These are phyloP conservation scores for Drosophila nasuta DNA, from an alignment of 1,140 invertebrate species.

Conservation along the genomic window DNA sequence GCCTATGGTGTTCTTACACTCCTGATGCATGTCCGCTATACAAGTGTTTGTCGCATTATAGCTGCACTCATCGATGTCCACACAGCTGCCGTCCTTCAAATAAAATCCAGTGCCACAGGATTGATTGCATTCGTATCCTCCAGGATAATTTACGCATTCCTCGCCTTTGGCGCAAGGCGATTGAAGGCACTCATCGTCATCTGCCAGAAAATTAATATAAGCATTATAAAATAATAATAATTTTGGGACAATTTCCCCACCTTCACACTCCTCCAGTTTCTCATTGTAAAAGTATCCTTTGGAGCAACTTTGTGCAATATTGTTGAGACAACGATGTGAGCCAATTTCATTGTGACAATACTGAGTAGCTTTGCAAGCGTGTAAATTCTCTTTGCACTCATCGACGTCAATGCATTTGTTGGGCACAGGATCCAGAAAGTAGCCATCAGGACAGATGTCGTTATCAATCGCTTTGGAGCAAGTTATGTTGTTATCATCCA, in stretches of 20 bases:
- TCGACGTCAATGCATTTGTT: slow-evolving; percentile 87
- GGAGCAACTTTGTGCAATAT: slow-evolving; percentile 52
- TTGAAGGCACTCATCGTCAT: slow-evolving; percentile 91
- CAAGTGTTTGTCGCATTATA: slow-evolving; percentile 86
- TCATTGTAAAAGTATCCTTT: slow-evolving; percentile 49
- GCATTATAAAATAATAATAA: too few relatives aligned
- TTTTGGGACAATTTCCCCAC: slow-evolving; percentile 21
- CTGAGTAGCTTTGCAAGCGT: slow-evolving; percentile 86
- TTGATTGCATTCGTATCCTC: slow-evolving; percentile 89
- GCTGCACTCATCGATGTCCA: slow-evolving; percentile 92
- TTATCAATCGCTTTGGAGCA: slow-evolving; percentile 81
- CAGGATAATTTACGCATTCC: slow-evolving; percentile 90
- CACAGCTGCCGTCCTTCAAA: slow-evolving; percentile 66
- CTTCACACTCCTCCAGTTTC: slow-evolving; percentile 61
- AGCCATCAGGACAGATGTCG: slow-evolving; percentile 52
- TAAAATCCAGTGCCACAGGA: slow-evolving; percentile 65
- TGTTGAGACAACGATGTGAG: slow-evolving; percentile 65
- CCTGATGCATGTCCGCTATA: slow-evolving; percentile 87
- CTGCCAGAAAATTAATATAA: slow-evolving; percentile 79
- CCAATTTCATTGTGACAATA: slow-evolving; percentile 77
- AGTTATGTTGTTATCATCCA: slow-evolving; percentile 88
- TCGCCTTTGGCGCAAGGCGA: slow-evolving; percentile 88
- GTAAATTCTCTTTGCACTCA: slow-evolving; percentile 88
- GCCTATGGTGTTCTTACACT: slow-evolving; percentile 92
- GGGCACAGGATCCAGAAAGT: slow-evolving; percentile 37